These are phyloP conservation scores for Sinocyclocheilus anophthalmus DNA, from an alignment of 2,113 vertebrate species.

Conservation along the genomic window DNA sequence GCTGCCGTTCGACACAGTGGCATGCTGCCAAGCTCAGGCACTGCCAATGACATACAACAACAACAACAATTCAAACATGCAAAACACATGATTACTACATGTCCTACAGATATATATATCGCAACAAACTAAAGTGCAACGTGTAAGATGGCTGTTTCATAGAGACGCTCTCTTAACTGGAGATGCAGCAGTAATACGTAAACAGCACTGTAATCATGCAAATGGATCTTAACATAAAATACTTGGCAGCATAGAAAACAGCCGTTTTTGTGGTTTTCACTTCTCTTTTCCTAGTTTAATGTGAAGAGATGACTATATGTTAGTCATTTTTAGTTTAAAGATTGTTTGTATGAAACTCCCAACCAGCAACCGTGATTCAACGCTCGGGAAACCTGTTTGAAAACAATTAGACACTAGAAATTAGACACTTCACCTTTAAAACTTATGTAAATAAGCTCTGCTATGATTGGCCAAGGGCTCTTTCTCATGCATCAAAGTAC, in stretches of 20 bases:
- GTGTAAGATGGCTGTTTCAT: background rate
- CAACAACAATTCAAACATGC: conserved; percentile 47
- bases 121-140: conserved; percentile 44
- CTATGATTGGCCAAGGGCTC: background rate
- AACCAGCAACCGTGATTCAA: background rate
- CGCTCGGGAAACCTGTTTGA: background rate
- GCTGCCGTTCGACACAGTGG: conserved; percentile 7
- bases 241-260: background rate
- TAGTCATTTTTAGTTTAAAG: too few species aligned
- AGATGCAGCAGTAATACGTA: background rate
- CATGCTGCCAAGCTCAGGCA: conserved; percentile 44
- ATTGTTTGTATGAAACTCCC: too few species aligned
- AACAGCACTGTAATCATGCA: background rate
- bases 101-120: conserved; percentile 31
- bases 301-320: background rate
- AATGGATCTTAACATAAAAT: background rate
- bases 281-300: background rate
- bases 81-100: conserved; percentile 37
- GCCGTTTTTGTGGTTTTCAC: background rate
- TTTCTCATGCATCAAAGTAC: background rate
- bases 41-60: conserved; percentile 39
- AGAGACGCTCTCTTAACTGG: background rate
- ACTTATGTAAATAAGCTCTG: background rate
- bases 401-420: background rate
- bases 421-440: background rate